These are phyloP conservation scores for Chirona hameri DNA, from an alignment of 2,888 invertebrate genomes.

Conservation along the genomic window DNA sequence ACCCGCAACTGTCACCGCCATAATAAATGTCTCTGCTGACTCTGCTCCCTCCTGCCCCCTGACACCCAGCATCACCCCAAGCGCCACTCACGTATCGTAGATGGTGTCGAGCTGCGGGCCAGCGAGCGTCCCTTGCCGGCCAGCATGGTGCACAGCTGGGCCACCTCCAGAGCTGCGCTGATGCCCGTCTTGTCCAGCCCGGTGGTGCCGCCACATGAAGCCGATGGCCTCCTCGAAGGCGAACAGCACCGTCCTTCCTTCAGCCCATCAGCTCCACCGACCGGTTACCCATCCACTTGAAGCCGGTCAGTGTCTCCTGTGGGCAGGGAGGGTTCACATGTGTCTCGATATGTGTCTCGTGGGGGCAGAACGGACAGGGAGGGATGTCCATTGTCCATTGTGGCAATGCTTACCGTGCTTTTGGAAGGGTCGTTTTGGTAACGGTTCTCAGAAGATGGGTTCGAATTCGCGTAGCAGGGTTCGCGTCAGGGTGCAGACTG, in stretches of 20 bases:
- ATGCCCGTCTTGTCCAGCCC: conserved; percentile 97
- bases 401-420: too few relatives aligned
- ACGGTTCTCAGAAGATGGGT: too few relatives aligned
- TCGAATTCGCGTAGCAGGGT: too few relatives aligned
- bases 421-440: too few relatives aligned
- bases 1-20: too few relatives aligned
- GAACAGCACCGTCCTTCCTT: conserved; percentile 74
- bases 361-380: too few relatives aligned
- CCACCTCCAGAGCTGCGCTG: conserved; percentile 75
- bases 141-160: conserved; percentile 71
- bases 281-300: conserved; percentile 98
- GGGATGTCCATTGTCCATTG: too few relatives aligned
- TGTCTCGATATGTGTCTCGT: too few relatives aligned
- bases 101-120: conserved; percentile 61
- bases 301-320: conserved; percentile 91
- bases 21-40: too few relatives aligned
- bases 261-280: conserved; percentile 55
- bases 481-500: too few relatives aligned
- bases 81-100: conserved; percentile 59
- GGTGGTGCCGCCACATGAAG: conserved; percentile 84
- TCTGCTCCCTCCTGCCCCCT: too few relatives aligned
- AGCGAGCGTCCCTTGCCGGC: conserved; percentile 53
- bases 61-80: too few relatives aligned
- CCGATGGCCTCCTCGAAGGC: conserved; percentile 99
- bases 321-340: conserved; percentile 23